Conservation (phyloP, 1,140 invertebrate genomes). For the Paralvinella palmiformis region DNA sequence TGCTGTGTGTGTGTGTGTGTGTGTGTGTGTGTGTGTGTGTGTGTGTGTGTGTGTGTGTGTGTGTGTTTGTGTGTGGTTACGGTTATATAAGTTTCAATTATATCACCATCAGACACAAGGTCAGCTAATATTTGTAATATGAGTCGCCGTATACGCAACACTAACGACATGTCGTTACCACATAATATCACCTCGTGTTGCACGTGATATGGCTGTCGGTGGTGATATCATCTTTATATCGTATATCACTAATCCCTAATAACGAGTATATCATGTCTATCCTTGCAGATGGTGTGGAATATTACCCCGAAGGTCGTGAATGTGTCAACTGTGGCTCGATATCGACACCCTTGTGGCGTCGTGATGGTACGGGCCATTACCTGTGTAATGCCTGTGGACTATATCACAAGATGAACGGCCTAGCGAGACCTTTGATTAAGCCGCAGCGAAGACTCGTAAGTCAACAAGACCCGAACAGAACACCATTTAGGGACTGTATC, state of each 20-base stretch:
- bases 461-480: too few species aligned
- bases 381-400: conserved; percentile 67
- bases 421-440: conserved; percentile 93
- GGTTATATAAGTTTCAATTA: too few species aligned
- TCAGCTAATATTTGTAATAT: neutral
- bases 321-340: conserved; percentile 52
- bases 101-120: neutral
- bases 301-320: conserved; percentile 17
- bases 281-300: conserved; percentile 1
- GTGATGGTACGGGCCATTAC: conserved; percentile 51
- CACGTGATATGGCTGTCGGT: too few species aligned
- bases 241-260: too few species aligned
- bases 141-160: neutral
- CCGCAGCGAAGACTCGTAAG: conserved; percentile 82
- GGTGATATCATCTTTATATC: too few species aligned
- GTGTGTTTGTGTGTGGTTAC: neutral
- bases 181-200: neutral
- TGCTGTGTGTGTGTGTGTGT: neutral
- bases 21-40: neutral
- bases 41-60: neutral
- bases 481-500: too few species aligned
- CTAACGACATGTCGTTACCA: neutral
- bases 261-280: too few species aligned
- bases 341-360: conserved; percentile 49
- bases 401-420: conserved; percentile 98